These are phyloP conservation scores for Nymphalis polychloros DNA, from an alignment of 2,888 invertebrate genomes.

Conservation along the genomic window DNA sequence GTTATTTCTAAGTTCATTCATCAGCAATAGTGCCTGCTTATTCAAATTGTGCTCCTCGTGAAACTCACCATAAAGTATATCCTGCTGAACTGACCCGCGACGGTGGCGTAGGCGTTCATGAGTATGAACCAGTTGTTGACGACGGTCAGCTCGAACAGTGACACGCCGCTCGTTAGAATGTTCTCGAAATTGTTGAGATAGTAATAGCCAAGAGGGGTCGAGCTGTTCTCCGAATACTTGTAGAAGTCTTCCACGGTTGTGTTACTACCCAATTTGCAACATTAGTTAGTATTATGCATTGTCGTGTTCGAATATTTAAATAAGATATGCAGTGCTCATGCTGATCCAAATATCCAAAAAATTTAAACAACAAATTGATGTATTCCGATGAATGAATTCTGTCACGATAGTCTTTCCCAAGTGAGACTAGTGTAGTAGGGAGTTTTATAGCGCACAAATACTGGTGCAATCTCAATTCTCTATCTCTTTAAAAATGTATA, in stretches of 20 bases:
- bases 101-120: constrained; percentile 92
- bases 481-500: too few species aligned
- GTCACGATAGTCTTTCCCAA: too few species aligned
- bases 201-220: constrained; percentile 89
- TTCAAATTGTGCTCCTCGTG: neutral
- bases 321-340: neutral
- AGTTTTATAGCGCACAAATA: too few species aligned
- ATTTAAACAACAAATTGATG: too few species aligned
- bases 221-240: constrained; percentile 85
- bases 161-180: constrained; percentile 88
- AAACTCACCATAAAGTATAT: constrained; percentile 89
- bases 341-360: too few species aligned
- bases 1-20: too few species aligned
- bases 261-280: constrained; percentile 80
- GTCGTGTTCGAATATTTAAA: neutral
- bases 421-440: too few species aligned
- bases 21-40: neutral
- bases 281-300: neutral
- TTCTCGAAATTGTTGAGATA: constrained; percentile 93
- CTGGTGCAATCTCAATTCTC: too few species aligned
- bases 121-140: constrained; percentile 97
- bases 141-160: constrained; percentile 93
- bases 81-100: constrained; percentile 86
- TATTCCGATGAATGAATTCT: too few species aligned
- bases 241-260: constrained; percentile 93